Conservation (phyloP, 2,797 vertebrate species). For the Acrocephalus scirpaceus region DNA sequence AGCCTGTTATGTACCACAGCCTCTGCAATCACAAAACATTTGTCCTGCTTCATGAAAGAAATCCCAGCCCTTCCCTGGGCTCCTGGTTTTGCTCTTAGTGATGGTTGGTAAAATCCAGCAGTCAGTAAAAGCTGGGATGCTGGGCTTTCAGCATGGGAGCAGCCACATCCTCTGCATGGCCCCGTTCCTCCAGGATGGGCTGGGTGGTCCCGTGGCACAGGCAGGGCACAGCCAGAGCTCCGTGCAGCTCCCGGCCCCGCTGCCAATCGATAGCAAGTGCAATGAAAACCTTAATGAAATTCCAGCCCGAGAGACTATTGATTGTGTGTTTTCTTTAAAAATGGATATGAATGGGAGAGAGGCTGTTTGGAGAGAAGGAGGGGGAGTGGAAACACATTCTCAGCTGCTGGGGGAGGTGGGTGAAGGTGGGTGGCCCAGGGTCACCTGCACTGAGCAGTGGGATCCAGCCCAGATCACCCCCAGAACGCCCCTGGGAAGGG, state of each 20-base stretch:
- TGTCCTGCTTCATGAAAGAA: not conserved
- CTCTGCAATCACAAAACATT: not conserved
- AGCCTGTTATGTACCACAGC: not conserved
- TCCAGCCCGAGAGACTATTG: slow-evolving; percentile 56
- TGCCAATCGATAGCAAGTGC: slow-evolving; percentile 32
- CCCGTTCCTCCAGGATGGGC: not conserved
- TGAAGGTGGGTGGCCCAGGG: not conserved
- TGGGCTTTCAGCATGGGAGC: not conserved
- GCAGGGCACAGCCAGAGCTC: not conserved
- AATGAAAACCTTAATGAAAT: slow-evolving; percentile 66
- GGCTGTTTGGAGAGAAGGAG: not conserved
- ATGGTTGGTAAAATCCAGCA: not conserved
- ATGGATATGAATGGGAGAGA: slow-evolving; percentile 59
- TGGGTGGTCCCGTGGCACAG: fast-evolving
- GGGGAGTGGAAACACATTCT: not conserved
- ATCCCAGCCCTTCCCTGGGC: not conserved
- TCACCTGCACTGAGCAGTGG: not conserved
- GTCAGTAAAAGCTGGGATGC: not conserved
- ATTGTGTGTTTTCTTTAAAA: slow-evolving; percentile 57
- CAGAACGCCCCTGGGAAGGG: not conserved
- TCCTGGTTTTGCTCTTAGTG: not conserved
- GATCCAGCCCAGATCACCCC: not conserved
- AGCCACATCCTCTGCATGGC: not conserved
- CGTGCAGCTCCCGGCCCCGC: not conserved
- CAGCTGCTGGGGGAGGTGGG: fast-evolving